Percentiles rank a stretch among this genome's conserved stretches.
Evolutionary conservation across 64 coral and sea anemone species (phyloP).

Genomic region (Pachyseris speciosa): DNA sequence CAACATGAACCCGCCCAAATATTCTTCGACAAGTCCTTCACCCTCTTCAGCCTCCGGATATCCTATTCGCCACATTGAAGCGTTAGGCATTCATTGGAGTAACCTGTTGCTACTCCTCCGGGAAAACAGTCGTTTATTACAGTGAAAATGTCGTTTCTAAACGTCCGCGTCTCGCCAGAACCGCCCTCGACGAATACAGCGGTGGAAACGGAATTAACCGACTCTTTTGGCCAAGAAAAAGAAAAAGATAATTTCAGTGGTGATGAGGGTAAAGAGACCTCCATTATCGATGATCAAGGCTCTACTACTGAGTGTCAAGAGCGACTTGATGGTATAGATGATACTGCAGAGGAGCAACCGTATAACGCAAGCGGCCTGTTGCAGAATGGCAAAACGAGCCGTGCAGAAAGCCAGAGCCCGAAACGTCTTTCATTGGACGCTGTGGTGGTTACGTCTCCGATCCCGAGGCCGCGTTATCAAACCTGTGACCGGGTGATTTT

Average conservation of each 20-base stretch:
- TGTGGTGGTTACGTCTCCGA: not conserved
- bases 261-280: not conserved
- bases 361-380: not conserved
- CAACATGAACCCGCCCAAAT: not conserved
- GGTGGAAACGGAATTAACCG: not conserved
- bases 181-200: not conserved
- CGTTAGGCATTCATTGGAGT: not conserved
- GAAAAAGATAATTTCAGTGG: not conserved
- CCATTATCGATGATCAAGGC: not conserved
- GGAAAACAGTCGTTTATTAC: not conserved
- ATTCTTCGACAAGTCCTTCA: not conserved
- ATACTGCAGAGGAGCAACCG: not conserved
- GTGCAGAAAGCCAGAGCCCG: not conserved
- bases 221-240: not conserved
- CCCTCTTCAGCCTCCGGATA: not conserved
- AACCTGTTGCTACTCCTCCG: not conserved
- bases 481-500: not conserved
- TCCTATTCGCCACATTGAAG: not conserved
- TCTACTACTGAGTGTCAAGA: conserved; percentile 12
- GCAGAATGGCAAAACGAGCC: not conserved
- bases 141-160: not conserved
- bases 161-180: not conserved
- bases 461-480: not conserved
- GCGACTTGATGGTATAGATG: not conserved
- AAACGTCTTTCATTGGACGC: not conserved